Evolutionary conservation across 2,888 invertebrate species (phyloP).

Genomic region (Scotopteryx bipunctaria): DNA sequence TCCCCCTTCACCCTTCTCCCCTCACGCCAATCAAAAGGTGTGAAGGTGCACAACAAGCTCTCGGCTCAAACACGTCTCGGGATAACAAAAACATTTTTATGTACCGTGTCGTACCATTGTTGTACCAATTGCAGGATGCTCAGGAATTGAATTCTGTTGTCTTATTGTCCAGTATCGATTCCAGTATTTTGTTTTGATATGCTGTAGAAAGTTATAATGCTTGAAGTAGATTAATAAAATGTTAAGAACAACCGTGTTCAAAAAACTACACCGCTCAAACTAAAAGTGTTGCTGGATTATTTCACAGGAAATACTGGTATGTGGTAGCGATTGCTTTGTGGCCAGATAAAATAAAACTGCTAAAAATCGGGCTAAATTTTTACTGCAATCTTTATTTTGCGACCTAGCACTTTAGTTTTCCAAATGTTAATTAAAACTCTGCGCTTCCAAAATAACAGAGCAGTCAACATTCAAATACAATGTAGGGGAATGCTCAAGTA

Average conservation of each 20-base stretch:
- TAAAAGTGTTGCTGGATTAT: constrained; percentile 1
- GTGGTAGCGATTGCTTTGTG: too few species aligned
- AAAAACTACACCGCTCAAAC: too few species aligned
- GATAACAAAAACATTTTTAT: constrained; percentile 20
- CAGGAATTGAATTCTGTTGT: constrained; percentile 4
- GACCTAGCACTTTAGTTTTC: constrained; percentile 1
- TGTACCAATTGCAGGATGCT: constrained; percentile 19
- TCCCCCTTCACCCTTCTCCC: constrained; percentile 1
- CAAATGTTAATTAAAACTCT: constrained; percentile 22
- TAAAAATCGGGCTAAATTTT: neutral
- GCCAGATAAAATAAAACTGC: neutral
- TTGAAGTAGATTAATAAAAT: too few species aligned
- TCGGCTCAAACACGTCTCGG: constrained; percentile 19
- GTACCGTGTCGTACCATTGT: constrained; percentile 3
- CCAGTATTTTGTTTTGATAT: too few species aligned
- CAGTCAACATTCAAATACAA: constrained; percentile 26
- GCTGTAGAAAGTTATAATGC: too few species aligned
- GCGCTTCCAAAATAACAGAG: constrained; percentile 14
- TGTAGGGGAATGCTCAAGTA: constrained; percentile 9
- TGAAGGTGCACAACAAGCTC: constrained; percentile 18
- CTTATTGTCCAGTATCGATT: too few species aligned
- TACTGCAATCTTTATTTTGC: neutral
- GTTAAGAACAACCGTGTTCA: too few species aligned
- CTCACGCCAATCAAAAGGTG: constrained; percentile 21
- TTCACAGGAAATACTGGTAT: too few species aligned